Base-by-base conservation (phyloP, 2,888 invertebrate species). In the Dicyrtomina minuta region DNA sequence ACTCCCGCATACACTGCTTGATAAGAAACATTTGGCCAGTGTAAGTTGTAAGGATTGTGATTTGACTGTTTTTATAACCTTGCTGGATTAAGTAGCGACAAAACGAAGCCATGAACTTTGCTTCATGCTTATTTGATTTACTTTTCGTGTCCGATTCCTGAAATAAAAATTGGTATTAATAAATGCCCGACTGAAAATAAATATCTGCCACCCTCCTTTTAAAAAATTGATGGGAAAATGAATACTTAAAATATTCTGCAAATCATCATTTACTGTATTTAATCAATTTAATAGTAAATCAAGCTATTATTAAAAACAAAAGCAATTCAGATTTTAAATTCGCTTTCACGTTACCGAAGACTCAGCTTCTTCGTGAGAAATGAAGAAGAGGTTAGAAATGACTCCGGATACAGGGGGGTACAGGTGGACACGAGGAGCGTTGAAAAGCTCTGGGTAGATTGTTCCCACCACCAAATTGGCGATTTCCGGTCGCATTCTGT, bases 31-130 rank as follows among this genome's bases (percentile, higher is more conserved):
- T 85, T 81, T 92, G 92, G 4, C 88, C 90, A 10, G 85, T 84
- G 79, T 92, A 92, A 0, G 89, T 87, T 0, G 88, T 85, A 8
- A 93, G 82, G 74, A 93, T 87, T 0, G 91, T 91, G 51, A 93
- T 87, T 72, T 91, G 86, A 0, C 83, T 80, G 0, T 86, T 78
- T 0, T 80, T 70, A 75, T 90, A 89, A 0, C 86, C 85, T 81
- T 88, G 88, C 58, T 84, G 80, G 0, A 88, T 79, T 3, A 91
- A 81, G 80, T 90, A 87, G 43, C 84, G 81, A 0, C 88, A 88
- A 0, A 90, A 81, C 0, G 82, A 82, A 5, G 88, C 82, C 46
- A 89, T 81, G 82, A 88, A 88, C 51, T 83, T 82, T 0, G 87
- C 89, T 83, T 91, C 91, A 61, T 85, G 84, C 0, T 80, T 78